phyloP scores from a whole-genome alignment of 2,113 vertebrate species.

The Xiphorhynchus elegans region DNA sequence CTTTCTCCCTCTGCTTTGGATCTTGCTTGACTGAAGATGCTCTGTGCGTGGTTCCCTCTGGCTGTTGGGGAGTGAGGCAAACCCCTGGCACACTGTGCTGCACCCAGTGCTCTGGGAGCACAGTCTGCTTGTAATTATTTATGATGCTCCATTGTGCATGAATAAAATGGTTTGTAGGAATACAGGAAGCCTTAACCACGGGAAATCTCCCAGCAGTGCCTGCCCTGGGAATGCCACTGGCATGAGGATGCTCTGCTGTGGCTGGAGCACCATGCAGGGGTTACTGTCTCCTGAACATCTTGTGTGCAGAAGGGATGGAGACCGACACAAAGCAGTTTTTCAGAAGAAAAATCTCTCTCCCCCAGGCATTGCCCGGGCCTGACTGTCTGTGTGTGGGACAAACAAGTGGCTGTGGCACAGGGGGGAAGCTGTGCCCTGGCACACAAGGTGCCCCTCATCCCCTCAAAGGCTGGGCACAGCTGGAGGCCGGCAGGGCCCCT shows the following conservation, averaged over 20 bases:
- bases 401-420: neutral
- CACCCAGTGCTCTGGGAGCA: neutral
- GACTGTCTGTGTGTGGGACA: neutral
- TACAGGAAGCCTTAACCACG: neutral
- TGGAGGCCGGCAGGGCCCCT: neutral
- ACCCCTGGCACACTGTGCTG: neutral
- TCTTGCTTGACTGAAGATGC: neutral
- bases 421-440: neutral
- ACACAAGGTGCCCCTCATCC: neutral
- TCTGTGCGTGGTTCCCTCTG: rapidly evolving
- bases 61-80: neutral
- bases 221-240: rapidly evolving
- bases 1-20: neutral
- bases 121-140: neutral
- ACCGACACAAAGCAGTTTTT: neutral
- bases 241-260: rapidly evolving
- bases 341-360: neutral
- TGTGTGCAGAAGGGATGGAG: neutral
- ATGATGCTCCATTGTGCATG: neutral
- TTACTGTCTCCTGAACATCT: neutral
- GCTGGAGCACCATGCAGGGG: rapidly evolving
- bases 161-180: neutral
- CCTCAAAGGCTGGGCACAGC: neutral
- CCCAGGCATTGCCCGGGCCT: neutral
- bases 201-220: neutral